Conservation (phyloP, 2,888 invertebrate species). For the Syritta pipiens region DNA sequence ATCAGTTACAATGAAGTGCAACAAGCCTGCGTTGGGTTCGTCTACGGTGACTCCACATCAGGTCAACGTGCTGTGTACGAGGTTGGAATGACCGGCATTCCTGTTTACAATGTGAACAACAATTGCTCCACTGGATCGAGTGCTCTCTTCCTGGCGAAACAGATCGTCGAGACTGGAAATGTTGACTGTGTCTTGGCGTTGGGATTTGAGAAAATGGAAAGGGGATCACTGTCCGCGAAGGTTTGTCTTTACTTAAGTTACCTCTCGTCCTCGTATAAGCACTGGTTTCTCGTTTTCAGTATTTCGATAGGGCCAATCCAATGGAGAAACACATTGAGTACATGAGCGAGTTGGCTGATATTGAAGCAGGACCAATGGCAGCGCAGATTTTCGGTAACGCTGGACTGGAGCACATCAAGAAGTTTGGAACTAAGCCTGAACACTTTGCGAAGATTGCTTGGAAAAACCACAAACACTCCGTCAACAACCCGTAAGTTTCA, state of each 20-base stretch:
- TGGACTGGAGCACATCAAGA: constrained; percentile 90
- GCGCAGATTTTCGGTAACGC: constrained; percentile 99
- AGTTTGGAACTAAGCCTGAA: constrained; percentile 93
- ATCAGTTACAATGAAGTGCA: constrained; percentile 88
- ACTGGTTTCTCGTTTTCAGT: constrained; percentile 78
- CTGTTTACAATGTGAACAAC: constrained; percentile 98
- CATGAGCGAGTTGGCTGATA: constrained; percentile 90
- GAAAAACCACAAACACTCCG: constrained; percentile 98
- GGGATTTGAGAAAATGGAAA: constrained; percentile 99
- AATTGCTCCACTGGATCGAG: constrained; percentile 98
- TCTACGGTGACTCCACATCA: constrained; percentile 96
- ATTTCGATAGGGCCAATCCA: constrained; percentile 91
- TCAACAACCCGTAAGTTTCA: constrained; percentile 95
- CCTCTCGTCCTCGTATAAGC: neutral
- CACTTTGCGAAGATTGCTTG: constrained; percentile 98
- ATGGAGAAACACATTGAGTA: constrained; percentile 92
- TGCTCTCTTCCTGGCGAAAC: constrained; percentile 93
- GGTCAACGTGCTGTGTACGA: constrained; percentile 97
- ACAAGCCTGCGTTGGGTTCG: constrained; percentile 95
- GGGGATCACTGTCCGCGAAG: constrained; percentile 90
- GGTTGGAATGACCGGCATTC: constrained; percentile 97
- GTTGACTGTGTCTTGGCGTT: constrained; percentile 94
- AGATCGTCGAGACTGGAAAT: constrained; percentile 93
- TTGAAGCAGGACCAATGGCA: constrained; percentile 91
- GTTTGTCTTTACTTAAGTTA: constrained; percentile 76